Evolutionary conservation across 1,140 invertebrate genomes (phyloP).

Genomic region (Apis mellifera): DNA sequence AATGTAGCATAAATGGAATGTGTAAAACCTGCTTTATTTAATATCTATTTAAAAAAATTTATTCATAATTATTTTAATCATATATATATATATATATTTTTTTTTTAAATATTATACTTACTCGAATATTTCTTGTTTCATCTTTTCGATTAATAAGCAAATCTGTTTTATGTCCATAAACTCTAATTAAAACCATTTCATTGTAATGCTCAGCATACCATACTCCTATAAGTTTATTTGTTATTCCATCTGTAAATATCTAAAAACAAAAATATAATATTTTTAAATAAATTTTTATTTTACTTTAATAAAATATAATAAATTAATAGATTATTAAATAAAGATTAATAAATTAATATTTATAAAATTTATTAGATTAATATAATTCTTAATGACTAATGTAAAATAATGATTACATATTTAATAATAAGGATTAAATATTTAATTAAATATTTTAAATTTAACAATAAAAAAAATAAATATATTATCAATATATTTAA

Average conservation of each 20-base stretch:
- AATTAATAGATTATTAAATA: no score
- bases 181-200: slow-evolving; percentile 91
- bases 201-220: slow-evolving; percentile 81
- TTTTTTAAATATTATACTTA: slow-evolving; percentile 68
- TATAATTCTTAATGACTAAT: background rate
- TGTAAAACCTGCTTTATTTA: slow-evolving; percentile 89
- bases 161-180: slow-evolving; percentile 97
- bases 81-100: no score
- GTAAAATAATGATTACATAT: background rate
- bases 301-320: background rate
- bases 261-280: slow-evolving; percentile 75
- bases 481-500: background rate
- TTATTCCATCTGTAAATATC: slow-evolving; percentile 97
- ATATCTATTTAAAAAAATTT: slow-evolving; percentile 82
- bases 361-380: background rate
- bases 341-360: background rate
- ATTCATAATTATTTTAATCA: slow-evolving; percentile 5
- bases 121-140: slow-evolving; percentile 88
- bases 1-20: slow-evolving; percentile 95
- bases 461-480: background rate
- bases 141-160: slow-evolving; percentile 94
- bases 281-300: background rate
- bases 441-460: background rate
- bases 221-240: slow-evolving; percentile 95
- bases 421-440: no score